A percentile compares a stretch with the other conserved stretches of the same genome.
Conservation (phyloP, 2,113 vertebrate species). For the Lophochroa leadbeateri region DNA sequence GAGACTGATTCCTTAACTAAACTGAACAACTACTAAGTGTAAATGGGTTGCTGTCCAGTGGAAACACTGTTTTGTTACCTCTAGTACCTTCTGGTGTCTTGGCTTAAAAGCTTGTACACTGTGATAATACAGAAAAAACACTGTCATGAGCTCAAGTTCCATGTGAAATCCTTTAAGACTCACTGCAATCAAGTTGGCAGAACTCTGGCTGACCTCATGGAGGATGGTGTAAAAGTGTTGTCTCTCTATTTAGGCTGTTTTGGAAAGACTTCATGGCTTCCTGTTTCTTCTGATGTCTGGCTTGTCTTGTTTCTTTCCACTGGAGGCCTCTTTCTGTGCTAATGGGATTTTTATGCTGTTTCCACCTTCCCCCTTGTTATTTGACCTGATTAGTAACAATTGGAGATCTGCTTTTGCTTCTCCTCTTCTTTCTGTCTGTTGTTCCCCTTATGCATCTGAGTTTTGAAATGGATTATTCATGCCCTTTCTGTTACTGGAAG, state of each 20-base stretch:
- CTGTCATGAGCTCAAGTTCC: slow-evolving; percentile 41
- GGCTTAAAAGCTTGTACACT: not conserved
- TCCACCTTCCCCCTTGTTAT: not conserved
- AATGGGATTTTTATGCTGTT: not conserved
- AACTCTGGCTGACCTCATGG: slow-evolving; percentile 60
- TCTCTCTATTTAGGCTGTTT: slow-evolving; percentile 53
- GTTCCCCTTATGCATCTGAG: not conserved
- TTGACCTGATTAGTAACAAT: not conserved
- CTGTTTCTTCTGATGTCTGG: slow-evolving; percentile 44
- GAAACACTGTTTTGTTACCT: not conserved
- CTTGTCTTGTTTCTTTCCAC: slow-evolving; percentile 26
- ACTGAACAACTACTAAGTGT: not conserved
- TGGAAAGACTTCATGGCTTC: slow-evolving; percentile 53
- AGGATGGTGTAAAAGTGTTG: slow-evolving; percentile 52
- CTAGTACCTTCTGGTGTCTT: not conserved
- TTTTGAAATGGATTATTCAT: not conserved
- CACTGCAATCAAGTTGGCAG: slow-evolving; percentile 30
- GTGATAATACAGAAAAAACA: not conserved
- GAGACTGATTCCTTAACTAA: not conserved
- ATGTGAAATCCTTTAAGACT: slow-evolving; percentile 32
- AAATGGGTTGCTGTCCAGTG: not conserved
- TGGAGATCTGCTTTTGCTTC: not conserved
- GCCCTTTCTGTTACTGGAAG: not conserved
- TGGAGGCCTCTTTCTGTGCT: not conserved
- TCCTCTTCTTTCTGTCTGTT: not conserved